These are phyloP conservation scores for Struthidea cinerea DNA, from an alignment of 2,113 vertebrate genomes.

Conservation along the genomic window DNA sequence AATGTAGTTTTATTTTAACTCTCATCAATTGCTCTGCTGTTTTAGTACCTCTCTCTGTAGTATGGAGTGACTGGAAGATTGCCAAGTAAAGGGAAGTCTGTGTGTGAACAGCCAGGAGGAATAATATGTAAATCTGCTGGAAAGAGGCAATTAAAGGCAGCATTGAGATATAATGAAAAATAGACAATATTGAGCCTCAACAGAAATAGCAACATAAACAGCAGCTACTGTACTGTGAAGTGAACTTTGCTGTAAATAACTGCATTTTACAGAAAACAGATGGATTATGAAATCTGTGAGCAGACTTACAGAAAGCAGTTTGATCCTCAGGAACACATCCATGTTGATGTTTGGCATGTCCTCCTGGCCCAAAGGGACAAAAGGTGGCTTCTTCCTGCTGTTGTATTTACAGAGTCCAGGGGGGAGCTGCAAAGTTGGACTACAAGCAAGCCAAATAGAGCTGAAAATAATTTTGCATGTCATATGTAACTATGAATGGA, in stretches of 20 bases:
- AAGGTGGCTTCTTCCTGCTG: neutral
- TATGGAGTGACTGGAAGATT: neutral
- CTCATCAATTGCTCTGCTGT: neutral
- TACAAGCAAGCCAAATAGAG: neutral
- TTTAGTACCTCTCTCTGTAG: neutral
- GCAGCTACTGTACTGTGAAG: neutral
- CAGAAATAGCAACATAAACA: constrained; percentile 27
- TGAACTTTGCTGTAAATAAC: constrained; percentile 35
- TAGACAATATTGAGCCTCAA: neutral
- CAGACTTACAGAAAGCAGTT: neutral
- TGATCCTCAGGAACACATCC: neutral
- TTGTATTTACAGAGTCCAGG: neutral
- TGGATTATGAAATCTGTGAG: constrained; percentile 22
- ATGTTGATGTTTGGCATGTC: neutral
- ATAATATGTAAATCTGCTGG: neutral
- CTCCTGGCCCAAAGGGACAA: neutral
- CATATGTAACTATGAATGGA: neutral
- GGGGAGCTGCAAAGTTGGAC: neutral
- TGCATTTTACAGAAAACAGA: constrained; percentile 35
- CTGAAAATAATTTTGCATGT: constrained; percentile 33
- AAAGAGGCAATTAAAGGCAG: constrained; percentile 35
- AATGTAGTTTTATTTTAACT: neutral
- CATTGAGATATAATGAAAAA: neutral
- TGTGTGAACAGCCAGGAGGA: neutral
- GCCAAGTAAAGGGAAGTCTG: neutral